Conservation (phyloP, 2,888 invertebrate genomes). For the Drosophila nigricruria region DNA sequence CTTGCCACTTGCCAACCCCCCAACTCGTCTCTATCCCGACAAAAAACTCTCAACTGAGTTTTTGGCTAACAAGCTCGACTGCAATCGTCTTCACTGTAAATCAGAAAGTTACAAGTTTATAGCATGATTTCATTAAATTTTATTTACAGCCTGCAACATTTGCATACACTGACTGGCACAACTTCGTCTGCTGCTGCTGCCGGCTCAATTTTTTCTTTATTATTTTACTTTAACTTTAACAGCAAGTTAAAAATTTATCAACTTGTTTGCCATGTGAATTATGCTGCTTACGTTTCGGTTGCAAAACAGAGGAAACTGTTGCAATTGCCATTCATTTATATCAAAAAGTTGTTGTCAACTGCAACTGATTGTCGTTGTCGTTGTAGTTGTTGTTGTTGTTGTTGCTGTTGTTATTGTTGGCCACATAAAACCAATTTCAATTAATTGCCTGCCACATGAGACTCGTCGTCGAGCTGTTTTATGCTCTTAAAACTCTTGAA, state of each 20-base stretch:
- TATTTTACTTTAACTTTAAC: slow-evolving; percentile 44
- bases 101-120: slow-evolving; percentile 76
- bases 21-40: neutral
- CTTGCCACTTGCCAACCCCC: neutral
- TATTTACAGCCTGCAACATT: slow-evolving; percentile 70
- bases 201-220: slow-evolving; percentile 16
- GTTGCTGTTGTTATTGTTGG: slow-evolving; percentile 12
- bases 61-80: slow-evolving; percentile 62
- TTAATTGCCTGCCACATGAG: slow-evolving; percentile 62
- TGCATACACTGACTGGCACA: slow-evolving; percentile 20
- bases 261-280: slow-evolving; percentile 44
- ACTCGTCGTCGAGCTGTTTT: slow-evolving; percentile 46
- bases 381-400: neutral
- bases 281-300: slow-evolving; percentile 40
- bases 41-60: slow-evolving; percentile 35
- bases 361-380: slow-evolving; percentile 15
- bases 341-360: slow-evolving; percentile 34
- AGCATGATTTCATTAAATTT: slow-evolving; percentile 77
- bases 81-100: slow-evolving; percentile 69
- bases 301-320: slow-evolving; percentile 27
- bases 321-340: slow-evolving; percentile 63
- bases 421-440: slow-evolving; percentile 64
- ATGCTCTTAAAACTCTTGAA: slow-evolving; percentile 40
- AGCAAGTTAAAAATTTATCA: slow-evolving; percentile 39
- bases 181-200: neutral